A percentile compares a stretch with the other conserved stretches of the same genome.
Conservation (phyloP, 2,888 invertebrate species). For the Sphaeridia pumilis region DNA sequence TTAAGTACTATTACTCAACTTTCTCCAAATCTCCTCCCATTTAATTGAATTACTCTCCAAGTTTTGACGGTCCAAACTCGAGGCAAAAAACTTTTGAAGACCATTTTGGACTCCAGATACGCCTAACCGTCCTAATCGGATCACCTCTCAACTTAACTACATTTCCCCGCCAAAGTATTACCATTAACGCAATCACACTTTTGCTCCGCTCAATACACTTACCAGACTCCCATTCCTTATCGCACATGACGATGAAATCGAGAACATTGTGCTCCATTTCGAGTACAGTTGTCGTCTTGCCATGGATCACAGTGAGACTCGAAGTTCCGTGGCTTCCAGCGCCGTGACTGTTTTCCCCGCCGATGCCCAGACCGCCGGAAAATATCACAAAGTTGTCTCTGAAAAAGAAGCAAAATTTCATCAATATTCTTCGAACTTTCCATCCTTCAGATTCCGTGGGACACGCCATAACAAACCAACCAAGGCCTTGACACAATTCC, state of each 20-base stretch:
- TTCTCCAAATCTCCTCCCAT: too few relatives aligned
- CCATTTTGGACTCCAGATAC: too few relatives aligned
- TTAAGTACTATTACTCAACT: too few relatives aligned
- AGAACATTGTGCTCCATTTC: conserved; percentile 99
- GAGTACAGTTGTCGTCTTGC: conserved; percentile 89
- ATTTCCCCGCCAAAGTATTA: not conserved
- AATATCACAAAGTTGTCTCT: conserved; percentile 93
- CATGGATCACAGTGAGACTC: conserved; percentile 82
- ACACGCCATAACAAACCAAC: too few relatives aligned
- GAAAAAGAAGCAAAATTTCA: too few relatives aligned
- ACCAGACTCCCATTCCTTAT: conserved; percentile 89
- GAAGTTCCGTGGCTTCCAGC: conserved; percentile 37
- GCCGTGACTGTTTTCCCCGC: conserved; percentile 49
- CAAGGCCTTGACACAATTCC: too few relatives aligned
- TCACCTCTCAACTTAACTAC: not conserved
- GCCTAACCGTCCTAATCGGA: not conserved
- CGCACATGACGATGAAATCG: conserved; percentile 91
- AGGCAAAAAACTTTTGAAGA: too few relatives aligned
- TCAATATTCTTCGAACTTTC: too few relatives aligned
- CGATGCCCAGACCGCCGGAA: conserved; percentile 88
- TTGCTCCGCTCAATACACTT: conserved; percentile 22
- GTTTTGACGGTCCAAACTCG: too few relatives aligned
- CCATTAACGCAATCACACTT: not conserved
- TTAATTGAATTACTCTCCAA: too few relatives aligned
- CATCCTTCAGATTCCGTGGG: too few relatives aligned